phyloP scores from a whole-genome alignment of 2,888 invertebrate species.

The Polietes domitor region DNA sequence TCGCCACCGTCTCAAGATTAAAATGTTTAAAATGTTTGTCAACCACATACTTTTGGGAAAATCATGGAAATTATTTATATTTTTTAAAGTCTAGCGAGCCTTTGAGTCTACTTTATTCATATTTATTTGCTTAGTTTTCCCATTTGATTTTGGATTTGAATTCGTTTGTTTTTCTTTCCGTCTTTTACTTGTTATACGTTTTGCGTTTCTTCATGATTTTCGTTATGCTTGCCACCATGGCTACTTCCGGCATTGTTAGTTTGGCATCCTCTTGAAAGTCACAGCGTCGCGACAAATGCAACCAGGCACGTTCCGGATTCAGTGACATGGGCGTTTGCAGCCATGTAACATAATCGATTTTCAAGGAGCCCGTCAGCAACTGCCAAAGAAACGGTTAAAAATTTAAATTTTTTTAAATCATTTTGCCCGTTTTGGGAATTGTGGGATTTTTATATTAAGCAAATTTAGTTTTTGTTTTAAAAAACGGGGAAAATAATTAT shows the following conservation, averaged over 20 bases:
- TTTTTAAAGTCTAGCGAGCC: background rate
- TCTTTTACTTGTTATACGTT: constrained; percentile 72
- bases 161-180: background rate
- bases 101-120: background rate
- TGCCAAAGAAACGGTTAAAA: too few species aligned
- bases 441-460: too few species aligned
- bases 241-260: constrained; percentile 80
- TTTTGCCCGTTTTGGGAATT: too few species aligned
- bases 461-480: too few species aligned
- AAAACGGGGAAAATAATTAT: too few species aligned
- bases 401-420: too few species aligned
- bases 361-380: constrained; percentile 81
- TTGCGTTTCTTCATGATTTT: constrained; percentile 78
- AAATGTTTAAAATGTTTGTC: constrained; percentile 21
- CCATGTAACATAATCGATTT: constrained; percentile 81
- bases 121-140: constrained; percentile 7
- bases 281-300: constrained; percentile 80
- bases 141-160: background rate
- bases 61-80: background rate
- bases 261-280: constrained; percentile 81
- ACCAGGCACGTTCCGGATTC: constrained; percentile 80
- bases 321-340: constrained; percentile 81
- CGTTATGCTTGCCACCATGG: constrained; percentile 81
- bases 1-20: background rate
- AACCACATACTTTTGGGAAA: constrained; percentile 9